Conservation (phyloP, 2,113 vertebrate species). For the Pollachius pollachius region DNA sequence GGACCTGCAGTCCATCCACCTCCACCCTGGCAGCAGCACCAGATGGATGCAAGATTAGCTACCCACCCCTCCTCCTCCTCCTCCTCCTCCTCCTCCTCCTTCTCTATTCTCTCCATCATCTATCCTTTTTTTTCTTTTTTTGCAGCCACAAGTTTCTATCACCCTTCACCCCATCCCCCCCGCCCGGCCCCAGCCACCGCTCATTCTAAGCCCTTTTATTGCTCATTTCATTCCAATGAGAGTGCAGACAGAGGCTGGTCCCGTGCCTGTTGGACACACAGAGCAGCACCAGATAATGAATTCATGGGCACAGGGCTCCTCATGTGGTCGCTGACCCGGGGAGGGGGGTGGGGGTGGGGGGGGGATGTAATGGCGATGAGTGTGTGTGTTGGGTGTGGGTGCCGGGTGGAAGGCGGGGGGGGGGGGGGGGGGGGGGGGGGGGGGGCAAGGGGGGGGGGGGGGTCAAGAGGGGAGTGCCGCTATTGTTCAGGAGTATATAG, state of each 20-base stretch:
- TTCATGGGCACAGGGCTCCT: constrained; percentile 59
- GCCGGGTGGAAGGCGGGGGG: not conserved
- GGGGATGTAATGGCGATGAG: not conserved
- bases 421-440: too few species aligned
- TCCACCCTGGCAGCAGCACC: constrained; percentile 15
- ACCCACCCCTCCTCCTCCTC: constrained; percentile 36
- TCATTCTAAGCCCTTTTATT: constrained; percentile 50
- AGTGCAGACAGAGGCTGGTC: constrained; percentile 25
- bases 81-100: constrained; percentile 39
- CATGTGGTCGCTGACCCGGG: constrained; percentile 25
- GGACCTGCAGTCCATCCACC: not conserved
- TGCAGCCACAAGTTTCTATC: constrained; percentile 54
- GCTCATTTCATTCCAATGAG: constrained; percentile 58
- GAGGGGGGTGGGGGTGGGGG: not conserved
- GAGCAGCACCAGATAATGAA: constrained; percentile 50
- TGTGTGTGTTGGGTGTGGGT: not conserved
- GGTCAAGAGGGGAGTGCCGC: constrained; percentile 27
- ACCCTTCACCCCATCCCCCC: not conserved
- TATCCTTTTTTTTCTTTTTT: not conserved
- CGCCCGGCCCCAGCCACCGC: constrained; percentile 10
- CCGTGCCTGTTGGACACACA: constrained; percentile 38
- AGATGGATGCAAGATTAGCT: constrained; percentile 62
- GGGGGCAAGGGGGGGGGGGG: too few species aligned
- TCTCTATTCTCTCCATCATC: constrained; percentile 14
- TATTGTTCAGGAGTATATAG: constrained; percentile 57